phyloP scores from a whole-genome alignment of 2,888 invertebrate species.

The Apamea epomidion region DNA sequence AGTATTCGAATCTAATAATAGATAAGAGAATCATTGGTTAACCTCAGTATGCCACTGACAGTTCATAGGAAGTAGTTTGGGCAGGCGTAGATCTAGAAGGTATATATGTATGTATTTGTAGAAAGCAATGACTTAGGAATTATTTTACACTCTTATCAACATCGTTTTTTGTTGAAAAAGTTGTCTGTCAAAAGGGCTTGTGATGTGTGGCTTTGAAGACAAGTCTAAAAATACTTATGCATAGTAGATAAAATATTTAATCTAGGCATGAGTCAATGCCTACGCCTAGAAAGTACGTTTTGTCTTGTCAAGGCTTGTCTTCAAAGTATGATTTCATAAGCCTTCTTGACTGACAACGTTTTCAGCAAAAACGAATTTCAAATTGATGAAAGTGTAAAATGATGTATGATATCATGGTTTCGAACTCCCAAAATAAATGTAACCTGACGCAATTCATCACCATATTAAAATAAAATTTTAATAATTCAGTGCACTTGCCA shows the following conservation, averaged over 20 bases:
- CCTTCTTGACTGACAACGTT: neutral
- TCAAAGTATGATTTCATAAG: neutral
- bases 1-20: conserved; percentile 63
- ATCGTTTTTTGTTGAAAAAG: no score
- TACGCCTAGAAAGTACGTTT: neutral
- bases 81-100: conserved; percentile 4
- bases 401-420: neutral
- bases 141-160: neutral
- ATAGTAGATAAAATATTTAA: no score
- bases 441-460: conserved; percentile 32
- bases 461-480: conserved; percentile 53
- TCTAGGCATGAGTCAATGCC: neutral
- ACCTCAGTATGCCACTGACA: conserved; percentile 9
- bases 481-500: conserved; percentile 65
- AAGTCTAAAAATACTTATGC: neutral
- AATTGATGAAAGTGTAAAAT: neutral
- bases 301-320: neutral
- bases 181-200: no score
- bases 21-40: conserved; percentile 28
- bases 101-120: conserved; percentile 17
- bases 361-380: neutral
- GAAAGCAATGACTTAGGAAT: conserved; percentile 12
- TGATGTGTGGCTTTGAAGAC: neutral
- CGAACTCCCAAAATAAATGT: conserved; percentile 13
- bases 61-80: conserved; percentile 27